Conservation (phyloP, 2,113 vertebrate genomes). For the Acrocephalus kingi region DNA sequence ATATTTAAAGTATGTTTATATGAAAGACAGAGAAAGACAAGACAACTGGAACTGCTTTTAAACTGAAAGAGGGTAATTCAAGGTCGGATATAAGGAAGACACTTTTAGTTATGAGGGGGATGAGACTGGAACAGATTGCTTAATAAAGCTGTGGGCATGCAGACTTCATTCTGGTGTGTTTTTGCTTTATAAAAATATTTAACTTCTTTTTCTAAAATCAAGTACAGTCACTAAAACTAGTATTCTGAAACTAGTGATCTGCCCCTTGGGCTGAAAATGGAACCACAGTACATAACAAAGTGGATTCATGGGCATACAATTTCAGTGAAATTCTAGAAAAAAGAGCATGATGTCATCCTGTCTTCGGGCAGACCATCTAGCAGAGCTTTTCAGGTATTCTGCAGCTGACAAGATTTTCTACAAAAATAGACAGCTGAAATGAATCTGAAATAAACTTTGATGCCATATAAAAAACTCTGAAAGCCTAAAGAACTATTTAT, state of each 20-base stretch:
- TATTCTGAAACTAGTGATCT: not conserved
- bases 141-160: rapidly evolving
- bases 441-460: not conserved
- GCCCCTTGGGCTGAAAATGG: not conserved
- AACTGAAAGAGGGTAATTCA: not conserved
- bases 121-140: not conserved
- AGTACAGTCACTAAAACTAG: not conserved
- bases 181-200: not conserved
- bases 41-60: not conserved
- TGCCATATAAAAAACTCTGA: not conserved
- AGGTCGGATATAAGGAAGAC: not conserved
- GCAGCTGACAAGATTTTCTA: not conserved
- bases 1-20: not conserved
- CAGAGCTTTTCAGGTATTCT: not conserved
- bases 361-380: not conserved
- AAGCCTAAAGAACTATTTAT: not conserved
- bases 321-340: not conserved
- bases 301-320: not conserved
- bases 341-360: not conserved
- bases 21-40: not conserved
- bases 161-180: not conserved
- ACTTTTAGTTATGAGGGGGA: not conserved
- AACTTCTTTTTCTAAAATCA: not conserved
- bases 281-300: not conserved
- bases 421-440: not conserved